Evolutionary conservation across 2,797 vertebrate species (phyloP).

Genomic region (Malurus splendens): DNA sequence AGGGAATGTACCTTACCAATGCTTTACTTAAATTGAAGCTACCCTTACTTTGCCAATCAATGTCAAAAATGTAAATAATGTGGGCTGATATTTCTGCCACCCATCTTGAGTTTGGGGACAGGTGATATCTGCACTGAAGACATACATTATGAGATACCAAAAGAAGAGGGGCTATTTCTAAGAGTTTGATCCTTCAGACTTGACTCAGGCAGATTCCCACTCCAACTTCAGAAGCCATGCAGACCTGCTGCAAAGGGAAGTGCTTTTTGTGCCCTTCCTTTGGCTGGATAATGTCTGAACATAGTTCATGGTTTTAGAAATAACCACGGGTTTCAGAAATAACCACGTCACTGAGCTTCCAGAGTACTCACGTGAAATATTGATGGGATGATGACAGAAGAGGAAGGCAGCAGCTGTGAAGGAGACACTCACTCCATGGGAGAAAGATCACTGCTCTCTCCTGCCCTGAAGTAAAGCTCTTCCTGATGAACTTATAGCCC

Average conservation of each 20-base stretch:
- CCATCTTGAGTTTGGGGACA: not conserved
- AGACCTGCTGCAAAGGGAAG: not conserved
- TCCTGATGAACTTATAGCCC: not conserved
- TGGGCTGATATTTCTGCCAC: not conserved
- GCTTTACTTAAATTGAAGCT: not conserved
- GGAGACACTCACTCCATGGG: not conserved
- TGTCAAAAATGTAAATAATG: not conserved
- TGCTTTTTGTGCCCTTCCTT: not conserved
- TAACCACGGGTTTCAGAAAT: not conserved
- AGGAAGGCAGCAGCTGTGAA: not conserved
- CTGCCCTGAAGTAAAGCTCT: not conserved
- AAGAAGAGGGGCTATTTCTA: not conserved
- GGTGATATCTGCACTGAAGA: not conserved
- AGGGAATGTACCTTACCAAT: not conserved
- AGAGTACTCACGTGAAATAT: not conserved
- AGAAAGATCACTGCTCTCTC: not conserved
- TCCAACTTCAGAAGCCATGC: not conserved
- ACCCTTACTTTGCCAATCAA: not conserved
- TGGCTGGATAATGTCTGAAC: not conserved
- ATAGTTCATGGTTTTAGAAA: rapidly evolving
- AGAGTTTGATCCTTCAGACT: not conserved
- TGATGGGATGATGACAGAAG: not conserved
- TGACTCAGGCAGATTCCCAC: rapidly evolving
- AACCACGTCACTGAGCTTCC: not conserved
- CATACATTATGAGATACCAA: not conserved